Percentiles rank a stretch among this genome's conserved stretches.
These are phyloP conservation scores for Danaus plexippus DNA, from an alignment of 1,140 invertebrate genomes.

Conservation along the genomic window DNA sequence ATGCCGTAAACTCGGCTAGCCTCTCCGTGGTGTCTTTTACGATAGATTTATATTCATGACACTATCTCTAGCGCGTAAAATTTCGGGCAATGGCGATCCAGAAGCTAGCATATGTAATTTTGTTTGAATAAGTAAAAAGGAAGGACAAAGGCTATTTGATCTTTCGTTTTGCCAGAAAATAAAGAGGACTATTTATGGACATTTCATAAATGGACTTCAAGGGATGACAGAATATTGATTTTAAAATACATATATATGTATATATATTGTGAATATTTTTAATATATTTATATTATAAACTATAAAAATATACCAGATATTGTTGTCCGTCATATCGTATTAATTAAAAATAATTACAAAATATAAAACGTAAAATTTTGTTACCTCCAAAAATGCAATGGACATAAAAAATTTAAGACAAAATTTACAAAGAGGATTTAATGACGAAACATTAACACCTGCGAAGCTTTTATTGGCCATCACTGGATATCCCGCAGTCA, in stretches of 20 bases:
- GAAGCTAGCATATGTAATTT: conserved; percentile 70
- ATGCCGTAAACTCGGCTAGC: conserved; percentile 60
- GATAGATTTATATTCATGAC: conserved; percentile 71
- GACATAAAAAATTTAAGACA: no score
- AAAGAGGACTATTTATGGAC: conserved; percentile 61
- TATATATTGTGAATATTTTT: neutral
- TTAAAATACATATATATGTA: conserved; percentile 15
- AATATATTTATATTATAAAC: no score
- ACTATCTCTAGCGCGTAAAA: conserved; percentile 68
- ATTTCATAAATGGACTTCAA: conserved; percentile 59
- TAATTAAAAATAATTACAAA: no score
- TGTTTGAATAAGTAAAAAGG: conserved; percentile 71
- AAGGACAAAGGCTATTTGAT: conserved; percentile 69
- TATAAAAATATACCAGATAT: no score
- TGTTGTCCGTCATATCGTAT: no score
- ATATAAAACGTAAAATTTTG: no score
- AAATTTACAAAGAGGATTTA: conserved; percentile 18
- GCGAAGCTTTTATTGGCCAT: conserved; percentile 22
- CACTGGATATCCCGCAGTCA: conserved; percentile 11
- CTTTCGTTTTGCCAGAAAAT: conserved; percentile 54
- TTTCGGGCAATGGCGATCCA: conserved; percentile 67
- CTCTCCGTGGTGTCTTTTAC: conserved; percentile 62
- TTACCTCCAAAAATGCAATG: no score
- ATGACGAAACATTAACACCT: conserved; percentile 26
- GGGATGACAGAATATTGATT: conserved; percentile 51